phyloP scores from a whole-genome alignment of 2,888 invertebrate genomes.

The Netelia melanura region DNA sequence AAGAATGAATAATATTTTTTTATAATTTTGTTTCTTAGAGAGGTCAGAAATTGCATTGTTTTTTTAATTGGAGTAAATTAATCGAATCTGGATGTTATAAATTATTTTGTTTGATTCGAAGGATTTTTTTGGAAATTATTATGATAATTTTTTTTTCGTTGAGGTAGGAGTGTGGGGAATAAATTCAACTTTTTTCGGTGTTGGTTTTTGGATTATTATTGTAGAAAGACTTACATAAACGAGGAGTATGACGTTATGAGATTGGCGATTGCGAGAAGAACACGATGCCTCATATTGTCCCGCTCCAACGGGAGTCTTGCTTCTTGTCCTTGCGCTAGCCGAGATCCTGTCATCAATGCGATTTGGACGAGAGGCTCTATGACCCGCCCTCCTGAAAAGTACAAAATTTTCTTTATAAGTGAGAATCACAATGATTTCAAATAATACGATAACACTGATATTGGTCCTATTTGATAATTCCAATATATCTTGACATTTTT shows the following conservation, averaged over 20 bases:
- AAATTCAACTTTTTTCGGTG: background rate
- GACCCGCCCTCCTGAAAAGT: conserved; percentile 61
- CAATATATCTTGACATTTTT: too few species aligned
- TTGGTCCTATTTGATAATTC: too few species aligned
- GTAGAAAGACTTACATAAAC: conserved; percentile 76
- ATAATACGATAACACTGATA: background rate
- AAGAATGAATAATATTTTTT: too few species aligned
- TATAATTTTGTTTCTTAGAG: too few species aligned
- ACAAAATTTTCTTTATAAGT: conserved; percentile 29
- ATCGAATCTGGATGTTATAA: too few species aligned
- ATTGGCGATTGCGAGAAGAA: conserved; percentile 78
- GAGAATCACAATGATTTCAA: background rate
- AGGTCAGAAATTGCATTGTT: too few species aligned
- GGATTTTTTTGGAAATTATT: too few species aligned
- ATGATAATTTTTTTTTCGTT: too few species aligned
- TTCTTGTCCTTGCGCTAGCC: conserved; percentile 58
- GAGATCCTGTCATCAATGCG: conserved; percentile 75
- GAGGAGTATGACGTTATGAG: conserved; percentile 78
- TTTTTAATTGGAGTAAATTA: too few species aligned
- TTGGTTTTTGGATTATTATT: background rate
- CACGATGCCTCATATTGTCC: conserved; percentile 79
- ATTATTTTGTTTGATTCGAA: too few species aligned
- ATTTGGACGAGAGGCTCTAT: conserved; percentile 63
- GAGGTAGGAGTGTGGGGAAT: background rate
- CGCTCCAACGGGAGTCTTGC: conserved; percentile 71